Base-by-base conservation (phyloP, 2,113 vertebrate genomes). In the Gavia stellata region DNA sequence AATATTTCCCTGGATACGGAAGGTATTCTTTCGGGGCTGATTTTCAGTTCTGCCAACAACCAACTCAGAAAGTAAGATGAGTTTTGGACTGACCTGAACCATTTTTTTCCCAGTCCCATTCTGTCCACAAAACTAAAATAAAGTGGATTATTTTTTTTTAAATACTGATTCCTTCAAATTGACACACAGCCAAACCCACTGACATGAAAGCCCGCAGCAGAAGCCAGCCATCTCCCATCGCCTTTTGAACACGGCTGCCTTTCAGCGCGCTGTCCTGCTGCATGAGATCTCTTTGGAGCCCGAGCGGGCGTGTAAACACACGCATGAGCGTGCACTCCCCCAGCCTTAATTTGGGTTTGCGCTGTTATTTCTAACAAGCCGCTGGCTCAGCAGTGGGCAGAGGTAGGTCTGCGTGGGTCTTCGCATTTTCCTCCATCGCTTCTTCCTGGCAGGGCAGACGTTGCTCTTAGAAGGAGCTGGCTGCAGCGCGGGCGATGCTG, bases 1-100 rank as follows among this genome's bases (percentile, higher is more conserved):
- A 90, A 50, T 75, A 94, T n/a, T 95, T 85, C 78, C 44, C 67
- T 92, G 83, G 81, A 92, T 94, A 74, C 91, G 6, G 5, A 73
- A 86, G 42, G 44, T 81, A 58, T 42, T 88, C 47, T 82, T 77
- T 23, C 0, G 0, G 29, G 1, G 6, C 45, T 62, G 74, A 38
- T 92, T 83, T 49, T 91, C 81, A 58, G 70, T 65, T 67, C 70
- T 94, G 86, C 71, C 79, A 61, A 8, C 36, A 63, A 44, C 29
- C 34, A 26, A 12, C 56, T 67, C 50, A 23, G 61, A 61, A 78
- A 82, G 16, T 33, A 42, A 78, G 45, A 86, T 33, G 72, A 88
- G 52, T 49, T 96, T 78, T 42, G 59, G 59, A 56, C 49, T 88
- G 61, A 81, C 34, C 52, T 16, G 71, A 68, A 55, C 31, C 14